A percentile compares a stretch with the other conserved stretches of the same genome.
These are phyloP conservation scores for Lathronympha strigana DNA, from an alignment of 2,888 invertebrate species.

Conservation along the genomic window DNA sequence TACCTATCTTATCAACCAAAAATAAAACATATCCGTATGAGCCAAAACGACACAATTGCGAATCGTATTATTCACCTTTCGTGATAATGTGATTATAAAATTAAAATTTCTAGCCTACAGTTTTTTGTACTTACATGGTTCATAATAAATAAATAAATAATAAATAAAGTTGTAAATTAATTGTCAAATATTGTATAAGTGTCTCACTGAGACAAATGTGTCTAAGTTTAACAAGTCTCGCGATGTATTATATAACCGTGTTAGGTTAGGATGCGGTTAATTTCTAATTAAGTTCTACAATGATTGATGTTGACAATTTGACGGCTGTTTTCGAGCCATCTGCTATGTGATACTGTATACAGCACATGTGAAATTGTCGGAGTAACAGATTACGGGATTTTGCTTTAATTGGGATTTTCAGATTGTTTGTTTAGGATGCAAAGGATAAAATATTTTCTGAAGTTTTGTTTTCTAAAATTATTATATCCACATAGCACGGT, in stretches of 20 bases:
- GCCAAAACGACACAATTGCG: too few relatives aligned
- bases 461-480: too few relatives aligned
- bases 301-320: slow-evolving; percentile 42
- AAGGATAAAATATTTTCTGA: not conserved
- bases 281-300: slow-evolving; percentile 41
- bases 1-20: too few relatives aligned
- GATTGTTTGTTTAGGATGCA: not conserved
- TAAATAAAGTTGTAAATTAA: not conserved
- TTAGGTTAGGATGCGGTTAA: slow-evolving; percentile 40
- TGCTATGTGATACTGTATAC: slow-evolving; percentile 22
- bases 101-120: too few relatives aligned
- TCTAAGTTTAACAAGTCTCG: slow-evolving; percentile 30
- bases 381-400: slow-evolving; percentile 12
- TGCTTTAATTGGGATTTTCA: slow-evolving; percentile 20
- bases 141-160: too few relatives aligned
- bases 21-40: too few relatives aligned
- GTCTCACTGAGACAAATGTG: slow-evolving; percentile 25
- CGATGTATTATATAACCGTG: slow-evolving; percentile 30
- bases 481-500: too few relatives aligned
- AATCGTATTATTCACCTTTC: too few relatives aligned
- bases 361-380: slow-evolving; percentile 5
- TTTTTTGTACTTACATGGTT: too few relatives aligned
- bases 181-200: not conserved
- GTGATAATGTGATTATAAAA: too few relatives aligned
- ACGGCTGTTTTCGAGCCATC: slow-evolving; percentile 27